Conservation (phyloP, 2,888 invertebrate genomes). For the Anthrax anthrax region DNA sequence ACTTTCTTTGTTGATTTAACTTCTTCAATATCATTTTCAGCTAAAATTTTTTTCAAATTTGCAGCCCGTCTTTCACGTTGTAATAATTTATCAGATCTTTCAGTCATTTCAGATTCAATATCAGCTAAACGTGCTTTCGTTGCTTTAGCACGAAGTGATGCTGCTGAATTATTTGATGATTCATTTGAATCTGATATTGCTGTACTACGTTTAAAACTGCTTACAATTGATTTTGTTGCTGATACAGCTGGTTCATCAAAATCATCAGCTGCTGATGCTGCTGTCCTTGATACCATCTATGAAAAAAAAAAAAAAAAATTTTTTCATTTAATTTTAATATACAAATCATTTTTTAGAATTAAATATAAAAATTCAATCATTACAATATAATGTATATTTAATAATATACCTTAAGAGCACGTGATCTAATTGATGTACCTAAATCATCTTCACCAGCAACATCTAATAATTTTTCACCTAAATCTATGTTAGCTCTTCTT, state of each 20-base stretch:
- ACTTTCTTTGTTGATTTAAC: constrained; percentile 3
- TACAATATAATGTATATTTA: too few relatives aligned
- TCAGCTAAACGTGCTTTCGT: constrained; percentile 54
- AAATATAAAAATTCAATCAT: not conserved
- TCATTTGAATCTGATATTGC: constrained; percentile 36
- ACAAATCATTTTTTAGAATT: too few relatives aligned
- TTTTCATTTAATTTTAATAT: not conserved
- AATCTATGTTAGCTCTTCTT: constrained; percentile 34
- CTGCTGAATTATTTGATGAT: constrained; percentile 38
- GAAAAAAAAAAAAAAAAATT: not conserved
- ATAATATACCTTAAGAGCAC: constrained; percentile 29
- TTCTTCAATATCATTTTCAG: constrained; percentile 37
- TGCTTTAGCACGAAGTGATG: constrained; percentile 48
- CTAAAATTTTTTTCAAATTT: constrained; percentile 52
- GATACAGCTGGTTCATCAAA: constrained; percentile 1
- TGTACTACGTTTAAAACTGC: constrained; percentile 48
- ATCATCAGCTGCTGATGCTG: constrained; percentile 3
- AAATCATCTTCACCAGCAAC: constrained; percentile 46
- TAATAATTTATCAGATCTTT: constrained; percentile 50
- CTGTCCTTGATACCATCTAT: constrained; percentile 6
- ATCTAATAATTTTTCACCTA: constrained; percentile 32
- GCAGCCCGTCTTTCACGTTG: constrained; percentile 57
- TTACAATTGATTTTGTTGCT: constrained; percentile 29
- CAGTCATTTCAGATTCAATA: constrained; percentile 61
- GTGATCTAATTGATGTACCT: constrained; percentile 37